Evolutionary conservation across 2,888 invertebrate genomes (phyloP).

Genomic region (Drosophila atroscutellata): DNA sequence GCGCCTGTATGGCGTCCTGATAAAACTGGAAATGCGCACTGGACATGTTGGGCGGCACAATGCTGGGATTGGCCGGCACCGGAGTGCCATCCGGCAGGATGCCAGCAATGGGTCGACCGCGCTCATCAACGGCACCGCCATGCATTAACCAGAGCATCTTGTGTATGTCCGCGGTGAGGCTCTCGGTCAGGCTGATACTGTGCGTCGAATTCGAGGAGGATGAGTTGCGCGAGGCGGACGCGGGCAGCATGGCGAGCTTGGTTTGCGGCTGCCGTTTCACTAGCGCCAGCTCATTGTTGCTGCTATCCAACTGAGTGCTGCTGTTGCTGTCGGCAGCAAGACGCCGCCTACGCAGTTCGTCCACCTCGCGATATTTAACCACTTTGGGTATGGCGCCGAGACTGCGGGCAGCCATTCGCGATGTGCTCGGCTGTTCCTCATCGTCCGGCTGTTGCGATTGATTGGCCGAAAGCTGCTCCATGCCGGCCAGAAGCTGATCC

Average conservation of each 20-base stretch:
- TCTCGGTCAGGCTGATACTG: conserved; percentile 86
- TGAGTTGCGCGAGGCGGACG: conserved; percentile 86
- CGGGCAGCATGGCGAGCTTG: conserved; percentile 86
- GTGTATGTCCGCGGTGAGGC: conserved; percentile 85
- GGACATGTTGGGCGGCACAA: conserved; percentile 77
- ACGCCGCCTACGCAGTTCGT: conserved; percentile 79
- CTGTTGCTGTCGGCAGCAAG: conserved; percentile 20
- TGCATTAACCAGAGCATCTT: conserved; percentile 85
- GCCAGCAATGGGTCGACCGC: conserved; percentile 72
- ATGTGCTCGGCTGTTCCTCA: conserved; percentile 63
- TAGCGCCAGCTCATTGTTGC: conserved; percentile 78
- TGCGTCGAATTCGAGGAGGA: conserved; percentile 86
- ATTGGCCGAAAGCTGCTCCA: conserved; percentile 53
- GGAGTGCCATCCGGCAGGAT: conserved; percentile 64
- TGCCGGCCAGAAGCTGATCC: conserved; percentile 87
- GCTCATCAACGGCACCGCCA: conserved; percentile 79
- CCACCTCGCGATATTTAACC: conserved; percentile 82
- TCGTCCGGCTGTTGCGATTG: conserved; percentile 80
- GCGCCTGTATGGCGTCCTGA: conserved; percentile 81
- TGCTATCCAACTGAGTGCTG: conserved; percentile 16
- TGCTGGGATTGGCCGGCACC: conserved; percentile 62
- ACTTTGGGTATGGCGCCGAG: conserved; percentile 86
- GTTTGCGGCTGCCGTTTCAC: conserved; percentile 38
- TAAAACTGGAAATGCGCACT: conserved; percentile 81
- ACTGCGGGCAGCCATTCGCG: conserved; percentile 70